phyloP scores from a whole-genome alignment of 2,888 invertebrate genomes.

The Diplolepis rosae region DNA sequence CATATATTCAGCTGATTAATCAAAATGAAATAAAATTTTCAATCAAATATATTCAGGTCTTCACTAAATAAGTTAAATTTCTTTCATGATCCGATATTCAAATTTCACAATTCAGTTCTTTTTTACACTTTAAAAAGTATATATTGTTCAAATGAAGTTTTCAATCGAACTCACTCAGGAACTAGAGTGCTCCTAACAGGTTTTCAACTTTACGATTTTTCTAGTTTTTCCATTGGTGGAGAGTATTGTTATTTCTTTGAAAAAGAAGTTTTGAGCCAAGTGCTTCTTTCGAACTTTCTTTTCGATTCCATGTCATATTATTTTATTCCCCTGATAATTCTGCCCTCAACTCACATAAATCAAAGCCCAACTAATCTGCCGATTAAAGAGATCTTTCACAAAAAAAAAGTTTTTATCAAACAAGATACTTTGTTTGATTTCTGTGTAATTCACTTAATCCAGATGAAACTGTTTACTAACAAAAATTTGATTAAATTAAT shows the following conservation, averaged over 20 bases:
- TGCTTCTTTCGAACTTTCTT: slow-evolving; percentile 9
- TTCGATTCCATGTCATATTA: not conserved
- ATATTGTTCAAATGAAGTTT: no score
- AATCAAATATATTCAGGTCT: no score
- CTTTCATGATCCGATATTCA: no score
- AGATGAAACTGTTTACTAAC: no score
- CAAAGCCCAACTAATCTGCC: not conserved
- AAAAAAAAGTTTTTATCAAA: not conserved
- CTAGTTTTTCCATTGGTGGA: not conserved
- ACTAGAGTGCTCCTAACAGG: not conserved
- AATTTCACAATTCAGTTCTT: no score
- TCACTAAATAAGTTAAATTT: no score
- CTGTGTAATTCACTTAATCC: no score
- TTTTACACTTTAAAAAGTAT: no score
- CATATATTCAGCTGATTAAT: no score
- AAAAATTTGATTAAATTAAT: no score
- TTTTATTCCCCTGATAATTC: not conserved
- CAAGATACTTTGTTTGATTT: not conserved
- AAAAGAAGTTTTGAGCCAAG: slow-evolving; percentile 13
- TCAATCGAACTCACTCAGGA: not conserved
- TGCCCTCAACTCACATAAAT: slow-evolving; percentile 5
- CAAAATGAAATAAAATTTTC: no score
- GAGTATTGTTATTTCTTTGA: slow-evolving; percentile 8
- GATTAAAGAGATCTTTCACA: not conserved
- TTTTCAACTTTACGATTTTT: slow-evolving; percentile 23